Conservation (phyloP, 2,888 invertebrate species). For the Drosophila picticornis region DNA sequence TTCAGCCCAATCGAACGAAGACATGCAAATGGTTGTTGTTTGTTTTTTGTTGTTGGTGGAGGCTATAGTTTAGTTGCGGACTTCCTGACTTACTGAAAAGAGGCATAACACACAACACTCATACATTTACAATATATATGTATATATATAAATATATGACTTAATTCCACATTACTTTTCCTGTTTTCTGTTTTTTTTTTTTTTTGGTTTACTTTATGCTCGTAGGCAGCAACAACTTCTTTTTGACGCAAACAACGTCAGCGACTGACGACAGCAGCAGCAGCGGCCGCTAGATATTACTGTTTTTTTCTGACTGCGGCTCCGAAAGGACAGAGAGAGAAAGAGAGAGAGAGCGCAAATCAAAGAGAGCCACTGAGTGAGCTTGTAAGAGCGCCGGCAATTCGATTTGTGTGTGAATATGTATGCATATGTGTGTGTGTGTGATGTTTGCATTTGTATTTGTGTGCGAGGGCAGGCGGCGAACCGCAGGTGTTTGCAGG, state of each 20-base stretch:
- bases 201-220: neutral
- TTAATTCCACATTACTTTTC: neutral
- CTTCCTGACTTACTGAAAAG: slow-evolving; percentile 36
- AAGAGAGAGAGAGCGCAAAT: slow-evolving; percentile 9
- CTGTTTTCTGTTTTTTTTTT: slow-evolving; percentile 7
- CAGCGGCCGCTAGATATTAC: slow-evolving; percentile 50
- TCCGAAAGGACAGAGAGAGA: slow-evolving; percentile 15
- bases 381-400: slow-evolving; percentile 72
- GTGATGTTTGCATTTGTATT: slow-evolving; percentile 18
- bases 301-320: slow-evolving; percentile 15
- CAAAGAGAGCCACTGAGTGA: slow-evolving; percentile 31
- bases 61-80: slow-evolving; percentile 8
- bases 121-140: neutral
- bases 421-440: slow-evolving; percentile 27
- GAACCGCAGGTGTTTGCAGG: slow-evolving; percentile 55
- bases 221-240: slow-evolving; percentile 61
- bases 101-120: slow-evolving; percentile 29
- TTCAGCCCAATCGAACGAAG: slow-evolving; percentile 75
- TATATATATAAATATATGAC: slow-evolving; percentile 7
- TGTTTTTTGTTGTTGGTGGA: slow-evolving; percentile 17
- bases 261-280: slow-evolving; percentile 73
- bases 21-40: slow-evolving; percentile 75
- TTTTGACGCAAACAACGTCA: slow-evolving; percentile 69
- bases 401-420: slow-evolving; percentile 40
- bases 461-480: slow-evolving; percentile 46